These are phyloP conservation scores for Gymnothorax javanicus DNA, from an alignment of 2,797 vertebrate genomes.

Conservation along the genomic window DNA sequence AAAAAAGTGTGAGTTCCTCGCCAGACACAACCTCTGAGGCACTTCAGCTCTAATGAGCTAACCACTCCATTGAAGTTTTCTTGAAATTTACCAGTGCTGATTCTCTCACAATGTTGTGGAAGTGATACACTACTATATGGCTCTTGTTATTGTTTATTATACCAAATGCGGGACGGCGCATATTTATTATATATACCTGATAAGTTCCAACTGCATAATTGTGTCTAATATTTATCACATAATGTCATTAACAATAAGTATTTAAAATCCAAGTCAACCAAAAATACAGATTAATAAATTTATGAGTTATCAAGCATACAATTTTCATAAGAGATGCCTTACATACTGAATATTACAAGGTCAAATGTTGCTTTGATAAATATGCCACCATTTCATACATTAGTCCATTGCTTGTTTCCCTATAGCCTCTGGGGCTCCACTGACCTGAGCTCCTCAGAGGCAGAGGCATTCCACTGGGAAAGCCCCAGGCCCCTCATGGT, in stretches of 20 bases:
- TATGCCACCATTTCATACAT: neutral
- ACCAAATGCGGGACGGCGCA: neutral
- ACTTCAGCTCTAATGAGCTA: neutral
- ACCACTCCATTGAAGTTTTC: neutral
- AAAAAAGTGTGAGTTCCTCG: neutral
- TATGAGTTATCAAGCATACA: neutral
- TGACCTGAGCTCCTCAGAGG: conserved; percentile 74
- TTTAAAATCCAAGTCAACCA: neutral
- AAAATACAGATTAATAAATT: neutral
- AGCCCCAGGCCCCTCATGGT: conserved; percentile 65
- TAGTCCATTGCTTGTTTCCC: neutral
- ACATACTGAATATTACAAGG: neutral
- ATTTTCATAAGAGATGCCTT: neutral
- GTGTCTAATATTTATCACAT: neutral
- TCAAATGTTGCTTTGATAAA: neutral
- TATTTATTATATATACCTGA: neutral
- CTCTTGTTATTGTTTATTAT: neutral
- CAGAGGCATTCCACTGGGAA: conserved; percentile 40
- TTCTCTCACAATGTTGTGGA: neutral
- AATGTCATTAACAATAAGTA: neutral
- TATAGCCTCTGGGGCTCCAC: conserved; percentile 1
- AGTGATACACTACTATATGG: neutral
- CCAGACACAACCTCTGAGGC: neutral
- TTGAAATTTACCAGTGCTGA: neutral
- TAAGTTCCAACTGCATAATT: neutral